Evolutionary conservation across 2,113 vertebrate genomes (phyloP).

Genomic region (Glaucomys volans): DNA sequence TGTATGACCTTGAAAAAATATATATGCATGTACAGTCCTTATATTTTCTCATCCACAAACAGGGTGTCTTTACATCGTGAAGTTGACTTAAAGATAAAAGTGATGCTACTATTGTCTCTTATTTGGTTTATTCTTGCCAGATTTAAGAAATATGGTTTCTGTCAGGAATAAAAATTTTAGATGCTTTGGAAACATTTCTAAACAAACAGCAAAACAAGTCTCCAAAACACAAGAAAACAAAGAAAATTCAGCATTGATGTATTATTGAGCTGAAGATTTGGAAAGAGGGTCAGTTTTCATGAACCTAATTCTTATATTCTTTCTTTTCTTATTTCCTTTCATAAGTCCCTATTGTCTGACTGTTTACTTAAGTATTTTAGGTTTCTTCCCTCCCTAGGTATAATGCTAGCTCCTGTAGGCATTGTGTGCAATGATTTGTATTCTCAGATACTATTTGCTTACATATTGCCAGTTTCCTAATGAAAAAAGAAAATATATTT

Average conservation of each 20-base stretch:
- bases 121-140: not conserved
- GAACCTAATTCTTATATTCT: not conserved
- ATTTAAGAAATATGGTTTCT: not conserved
- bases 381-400: not conserved
- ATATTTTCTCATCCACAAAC: not conserved
- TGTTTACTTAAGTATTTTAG: not conserved
- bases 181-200: not conserved
- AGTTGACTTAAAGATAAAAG: not conserved
- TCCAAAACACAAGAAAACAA: not conserved
- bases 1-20: not conserved
- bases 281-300: not conserved
- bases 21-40: not conserved
- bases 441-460: not conserved
- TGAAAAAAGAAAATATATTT: not conserved
- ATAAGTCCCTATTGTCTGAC: not conserved
- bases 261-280: not conserved
- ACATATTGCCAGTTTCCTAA: slow-evolving; percentile 49
- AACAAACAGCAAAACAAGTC: not conserved
- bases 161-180: not conserved
- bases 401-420: not conserved
- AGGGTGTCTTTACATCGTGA: not conserved
- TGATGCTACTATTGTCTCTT: not conserved
- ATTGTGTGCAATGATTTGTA: slow-evolving; percentile 11
- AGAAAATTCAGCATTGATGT: not conserved
- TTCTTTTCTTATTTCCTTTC: not conserved